Percentiles rank a stretch among this genome's conserved stretches.
These are phyloP conservation scores for Columba guinea DNA, from an alignment of 2,797 vertebrate genomes.

Conservation along the genomic window DNA sequence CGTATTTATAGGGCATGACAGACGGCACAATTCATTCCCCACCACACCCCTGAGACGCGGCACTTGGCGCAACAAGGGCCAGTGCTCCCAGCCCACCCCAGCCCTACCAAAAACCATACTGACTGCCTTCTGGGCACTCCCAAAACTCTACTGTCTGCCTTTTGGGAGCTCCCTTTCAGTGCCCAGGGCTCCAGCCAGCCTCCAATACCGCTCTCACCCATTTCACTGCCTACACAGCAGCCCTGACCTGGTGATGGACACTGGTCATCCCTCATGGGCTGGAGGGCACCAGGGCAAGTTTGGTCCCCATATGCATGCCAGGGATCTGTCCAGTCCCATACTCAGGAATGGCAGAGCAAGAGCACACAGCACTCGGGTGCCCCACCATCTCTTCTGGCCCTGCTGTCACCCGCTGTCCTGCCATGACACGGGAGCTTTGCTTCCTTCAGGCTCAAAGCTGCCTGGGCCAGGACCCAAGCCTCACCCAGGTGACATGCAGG, in stretches of 20 bases:
- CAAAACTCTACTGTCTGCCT: not conserved
- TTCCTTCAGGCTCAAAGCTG: not conserved
- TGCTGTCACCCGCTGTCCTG: not conserved
- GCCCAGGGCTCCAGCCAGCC: not conserved
- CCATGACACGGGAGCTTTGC: not conserved
- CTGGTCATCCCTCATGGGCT: not conserved
- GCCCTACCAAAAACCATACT: not conserved
- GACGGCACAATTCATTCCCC: not conserved
- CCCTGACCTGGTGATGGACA: not conserved
- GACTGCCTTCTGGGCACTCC: not conserved
- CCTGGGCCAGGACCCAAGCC: not conserved
- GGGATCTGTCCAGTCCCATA: not conserved
- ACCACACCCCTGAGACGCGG: not conserved
- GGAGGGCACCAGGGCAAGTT: not conserved
- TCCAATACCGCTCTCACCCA: rapidly evolving
- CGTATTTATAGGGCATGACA: conserved; percentile 36
- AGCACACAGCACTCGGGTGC: rapidly evolving
- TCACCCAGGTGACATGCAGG: rapidly evolving
- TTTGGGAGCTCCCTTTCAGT: not conserved
- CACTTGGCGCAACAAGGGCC: rapidly evolving
- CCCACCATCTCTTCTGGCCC: not conserved
- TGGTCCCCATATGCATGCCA: not conserved
- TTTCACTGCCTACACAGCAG: not conserved
- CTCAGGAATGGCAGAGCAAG: not conserved
- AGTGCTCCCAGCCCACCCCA: not conserved